A percentile compares a stretch with the other conserved stretches of the same genome.
phyloP scores from a whole-genome alignment of 2,113 vertebrate genomes.

The Carlito syrichta region DNA sequence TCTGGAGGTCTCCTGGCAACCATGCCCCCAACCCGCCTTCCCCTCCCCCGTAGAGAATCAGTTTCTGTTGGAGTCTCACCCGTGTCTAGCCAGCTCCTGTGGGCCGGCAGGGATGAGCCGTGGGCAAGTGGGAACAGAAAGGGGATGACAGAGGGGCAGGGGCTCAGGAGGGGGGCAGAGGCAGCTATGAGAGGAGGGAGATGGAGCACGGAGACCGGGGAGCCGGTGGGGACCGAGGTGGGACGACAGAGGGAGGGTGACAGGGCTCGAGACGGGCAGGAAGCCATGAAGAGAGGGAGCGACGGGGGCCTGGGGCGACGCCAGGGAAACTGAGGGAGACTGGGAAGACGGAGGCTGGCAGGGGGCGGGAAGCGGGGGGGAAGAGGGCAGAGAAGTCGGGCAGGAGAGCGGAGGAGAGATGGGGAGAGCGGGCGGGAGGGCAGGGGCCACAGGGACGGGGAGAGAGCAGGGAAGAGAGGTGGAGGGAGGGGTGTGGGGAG shows the following conservation, averaged over 20 bases:
- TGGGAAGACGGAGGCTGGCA: background rate
- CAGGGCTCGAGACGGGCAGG: background rate
- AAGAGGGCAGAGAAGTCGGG: background rate
- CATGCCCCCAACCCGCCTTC: background rate
- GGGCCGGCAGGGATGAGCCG: constrained; percentile 36
- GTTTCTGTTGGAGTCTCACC: constrained; percentile 46
- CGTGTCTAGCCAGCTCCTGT: background rate
- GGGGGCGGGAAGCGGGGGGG: background rate
- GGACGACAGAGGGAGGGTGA: background rate
- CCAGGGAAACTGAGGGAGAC: background rate
- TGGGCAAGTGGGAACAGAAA: constrained; percentile 59
- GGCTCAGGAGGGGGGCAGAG: background rate
- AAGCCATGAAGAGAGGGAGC: background rate
- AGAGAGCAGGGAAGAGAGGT: background rate
- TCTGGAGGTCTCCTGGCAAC: constrained; percentile 40
- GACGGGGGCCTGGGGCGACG: accelerated
- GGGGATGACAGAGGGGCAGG: background rate
- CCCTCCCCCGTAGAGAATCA: constrained; percentile 28
- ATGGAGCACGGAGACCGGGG: background rate
- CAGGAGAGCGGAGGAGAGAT: too few relatives aligned
- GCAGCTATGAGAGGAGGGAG: background rate
- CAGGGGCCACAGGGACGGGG: background rate
- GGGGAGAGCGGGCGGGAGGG: background rate
- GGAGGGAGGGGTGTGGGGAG: background rate
- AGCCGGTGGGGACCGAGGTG: background rate